Evolutionary conservation across 2,113 vertebrate species (phyloP).

Genomic region (Hydrochoerus hydrochaeris): DNA sequence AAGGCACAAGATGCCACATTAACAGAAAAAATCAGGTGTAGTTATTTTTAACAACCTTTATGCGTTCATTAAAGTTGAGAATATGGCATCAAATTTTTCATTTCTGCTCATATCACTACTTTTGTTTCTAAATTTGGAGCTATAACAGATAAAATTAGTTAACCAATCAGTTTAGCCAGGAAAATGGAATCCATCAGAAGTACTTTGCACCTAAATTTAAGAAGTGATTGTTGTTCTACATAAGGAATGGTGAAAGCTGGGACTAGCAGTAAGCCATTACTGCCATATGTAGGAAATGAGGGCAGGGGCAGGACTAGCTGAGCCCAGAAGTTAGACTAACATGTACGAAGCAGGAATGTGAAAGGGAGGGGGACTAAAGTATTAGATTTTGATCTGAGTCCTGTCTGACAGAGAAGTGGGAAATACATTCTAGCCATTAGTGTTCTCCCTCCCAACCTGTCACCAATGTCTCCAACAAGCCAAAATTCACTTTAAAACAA

Average conservation of each 20-base stretch:
- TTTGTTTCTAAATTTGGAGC: not conserved
- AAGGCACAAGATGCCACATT: not conserved
- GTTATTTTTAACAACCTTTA: not conserved
- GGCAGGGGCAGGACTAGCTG: not conserved
- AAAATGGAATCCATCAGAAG: not conserved
- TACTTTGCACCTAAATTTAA: not conserved
- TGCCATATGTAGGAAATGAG: not conserved
- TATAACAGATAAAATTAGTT: not conserved
- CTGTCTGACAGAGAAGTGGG: not conserved
- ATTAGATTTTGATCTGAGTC: not conserved
- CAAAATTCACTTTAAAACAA: not conserved
- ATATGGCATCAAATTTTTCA: not conserved
- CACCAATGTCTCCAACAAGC: not conserved
- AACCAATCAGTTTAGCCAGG: not conserved
- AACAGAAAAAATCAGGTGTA: not conserved
- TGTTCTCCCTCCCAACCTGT: not conserved
- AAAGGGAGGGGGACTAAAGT: fast-evolving
- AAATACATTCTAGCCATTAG: not conserved
- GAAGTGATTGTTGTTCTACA: not conserved
- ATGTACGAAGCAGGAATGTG: not conserved
- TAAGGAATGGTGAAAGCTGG: not conserved
- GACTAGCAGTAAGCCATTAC: not conserved
- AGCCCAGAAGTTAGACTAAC: not conserved
- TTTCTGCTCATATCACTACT: not conserved
- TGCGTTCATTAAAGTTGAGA: not conserved